Base-by-base conservation (phyloP, 2,888 invertebrate genomes). In the Ypsolopha scabrella region DNA sequence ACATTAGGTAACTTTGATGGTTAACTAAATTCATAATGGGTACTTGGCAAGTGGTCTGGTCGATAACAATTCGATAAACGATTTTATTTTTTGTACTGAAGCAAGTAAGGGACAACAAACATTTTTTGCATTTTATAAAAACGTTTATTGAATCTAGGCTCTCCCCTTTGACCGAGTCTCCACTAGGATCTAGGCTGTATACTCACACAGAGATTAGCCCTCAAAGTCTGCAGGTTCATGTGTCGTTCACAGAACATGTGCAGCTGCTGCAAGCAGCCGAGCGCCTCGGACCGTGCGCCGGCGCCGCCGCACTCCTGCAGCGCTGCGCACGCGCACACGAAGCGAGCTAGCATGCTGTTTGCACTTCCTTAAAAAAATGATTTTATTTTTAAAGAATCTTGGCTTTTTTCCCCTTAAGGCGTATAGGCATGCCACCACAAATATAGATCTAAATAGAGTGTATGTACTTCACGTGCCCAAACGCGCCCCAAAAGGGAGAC, bases 231-330 rank as follows among this genome's bases (percentile, higher is more conserved):
- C 10, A 33, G 11, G 43, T 98, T 97, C 56, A 98, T 96, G 72
- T 98, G 96, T 58, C 94, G 89, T 0, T 98, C 97, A 52, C 98
- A 98, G 85, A 99, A 99, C 76, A 99, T 89, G 87, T 99, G 99
- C 62, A 99, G 87, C 70, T 99, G 98, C 73, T 99, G 99, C 50
- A 98, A 89, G 65, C 99, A 99, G 38, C 95, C 94, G 13, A 97
- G 94, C 8, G 98, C 98, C 78, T 99, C 99, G 0, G 98, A 95
- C 73, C 97, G 95, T 6, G 98, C 97, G 54, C 95, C 88, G 6
- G 96, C 94, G 81, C 97, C 94, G 55, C 93, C 92, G 77, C 98
- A 95, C 59, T 94, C 92, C 65, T 92, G 91, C 90, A 99, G 92
- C 52, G 98, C 93, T 1, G 97, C 96, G 80, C 98, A 97, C 11